Base-by-base conservation (phyloP, 2,113 vertebrate genomes). In the Xenopus borealis region DNA sequence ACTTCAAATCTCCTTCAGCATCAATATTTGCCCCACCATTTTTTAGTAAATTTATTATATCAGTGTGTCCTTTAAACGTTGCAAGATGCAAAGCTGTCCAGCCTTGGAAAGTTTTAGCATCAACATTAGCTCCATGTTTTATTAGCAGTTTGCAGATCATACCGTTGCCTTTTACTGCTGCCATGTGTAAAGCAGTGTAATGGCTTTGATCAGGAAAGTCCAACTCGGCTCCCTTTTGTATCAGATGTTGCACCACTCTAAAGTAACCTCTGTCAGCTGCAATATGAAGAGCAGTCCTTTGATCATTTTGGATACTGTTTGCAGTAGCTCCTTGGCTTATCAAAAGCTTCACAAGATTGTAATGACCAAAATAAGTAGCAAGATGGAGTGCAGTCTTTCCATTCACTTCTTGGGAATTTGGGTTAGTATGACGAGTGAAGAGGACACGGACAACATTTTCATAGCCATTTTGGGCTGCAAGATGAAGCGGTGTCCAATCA, bases 401-500 rank as follows among this genome's bases (percentile, higher is more conserved):
- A 1, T 87, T 81, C 0, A 40, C 75, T 78, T 93, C 93, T 13
- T 45, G 62, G n/a, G 80, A n/a, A 30, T 87, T 85, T 23, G 81
- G 45, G 20, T 86, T 80, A 19, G 88, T 85, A 47, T 92, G 83
- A 18, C 87, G 88, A 1, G 91, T 92, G 9, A 95, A 86, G 71
- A 98, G 89, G 14, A 94, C 86, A 7, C 86, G 78, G 4, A 90
- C 92, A 59, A 94, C 86, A 0, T 87, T 87, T 80, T 97, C 94
- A 0, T 93, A 92, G 80, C 93, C 92, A 16, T 95, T 96, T 87
- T 97, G 94, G 0, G 89, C 84, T 1, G 94, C 93, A 83, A 97
- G 74, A 81, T 95, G 94, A 59, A 95, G 83, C 0, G 93, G 88
- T 0, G 83, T 94, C 95, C 94, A 95, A 0, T 89, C 90, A 0